Percentiles rank a stretch among this genome's conserved stretches.
phyloP scores from a whole-genome alignment of 1,140 invertebrate genomes.

The Maniola jurtina region DNA sequence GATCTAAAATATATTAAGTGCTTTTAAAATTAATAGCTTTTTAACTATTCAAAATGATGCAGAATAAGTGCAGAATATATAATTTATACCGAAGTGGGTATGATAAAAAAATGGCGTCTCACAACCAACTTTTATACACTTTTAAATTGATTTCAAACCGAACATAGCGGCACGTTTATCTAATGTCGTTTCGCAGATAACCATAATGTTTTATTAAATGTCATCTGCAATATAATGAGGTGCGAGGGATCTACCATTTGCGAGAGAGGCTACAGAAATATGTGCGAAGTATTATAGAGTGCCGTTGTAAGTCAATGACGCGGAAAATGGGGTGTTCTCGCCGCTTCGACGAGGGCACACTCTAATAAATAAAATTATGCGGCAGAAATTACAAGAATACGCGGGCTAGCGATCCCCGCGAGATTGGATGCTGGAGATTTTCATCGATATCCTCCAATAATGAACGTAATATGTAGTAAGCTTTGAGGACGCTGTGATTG shows the following conservation, averaged over 20 bases:
- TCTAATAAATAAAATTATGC: constrained; percentile 79
- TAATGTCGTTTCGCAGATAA: constrained; percentile 62
- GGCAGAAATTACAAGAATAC: constrained; percentile 77
- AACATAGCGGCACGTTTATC: constrained; percentile 56
- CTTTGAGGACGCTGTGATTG: constrained; percentile 46
- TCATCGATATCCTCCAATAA: constrained; percentile 67
- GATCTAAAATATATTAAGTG: too few species aligned
- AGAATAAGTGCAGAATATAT: too few species aligned
- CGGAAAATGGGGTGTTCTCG: constrained; percentile 76
- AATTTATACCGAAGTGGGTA: background rate
- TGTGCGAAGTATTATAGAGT: constrained; percentile 77
- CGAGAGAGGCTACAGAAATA: constrained; percentile 75
- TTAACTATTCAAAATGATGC: too few species aligned
- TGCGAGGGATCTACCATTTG: constrained; percentile 71
- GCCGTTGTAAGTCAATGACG: constrained; percentile 78
- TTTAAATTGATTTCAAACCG: constrained; percentile 38
- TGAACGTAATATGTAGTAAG: constrained; percentile 68
- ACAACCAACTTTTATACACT: constrained; percentile 26
- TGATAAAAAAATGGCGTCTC: constrained; percentile 10
- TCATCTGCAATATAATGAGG: constrained; percentile 78
- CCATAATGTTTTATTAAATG: constrained; percentile 78
- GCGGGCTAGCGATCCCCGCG: constrained; percentile 59
- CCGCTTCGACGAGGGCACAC: constrained; percentile 63
- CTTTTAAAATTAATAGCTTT: too few species aligned
- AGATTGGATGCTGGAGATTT: constrained; percentile 73